Evolutionary conservation across 2,797 vertebrate species (phyloP).

Genomic region (Paedocypris micromegethes): DNA sequence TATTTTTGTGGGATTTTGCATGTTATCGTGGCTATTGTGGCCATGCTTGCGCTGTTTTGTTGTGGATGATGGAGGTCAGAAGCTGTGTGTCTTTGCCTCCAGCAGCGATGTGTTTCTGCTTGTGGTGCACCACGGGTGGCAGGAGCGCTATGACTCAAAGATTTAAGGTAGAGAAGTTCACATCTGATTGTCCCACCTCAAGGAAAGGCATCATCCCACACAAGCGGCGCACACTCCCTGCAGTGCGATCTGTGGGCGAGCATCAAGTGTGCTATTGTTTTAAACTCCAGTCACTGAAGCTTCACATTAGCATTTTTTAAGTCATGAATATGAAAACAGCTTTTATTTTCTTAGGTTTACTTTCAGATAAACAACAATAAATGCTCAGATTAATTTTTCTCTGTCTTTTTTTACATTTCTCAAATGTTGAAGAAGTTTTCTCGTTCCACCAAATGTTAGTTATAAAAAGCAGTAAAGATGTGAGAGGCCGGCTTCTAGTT

Average conservation of each 20-base stretch:
- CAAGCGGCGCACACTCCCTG: slow-evolving; percentile 29
- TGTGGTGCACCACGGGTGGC: slow-evolving; percentile 33
- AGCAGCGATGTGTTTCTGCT: slow-evolving; percentile 16
- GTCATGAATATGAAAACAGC: slow-evolving; percentile 25
- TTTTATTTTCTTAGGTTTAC: slow-evolving; percentile 1
- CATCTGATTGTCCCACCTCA: slow-evolving; percentile 27
- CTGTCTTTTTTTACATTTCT: not conserved
- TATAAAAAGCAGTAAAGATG: too few relatives aligned
- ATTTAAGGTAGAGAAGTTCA: slow-evolving; percentile 36
- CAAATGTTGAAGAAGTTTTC: too few relatives aligned
- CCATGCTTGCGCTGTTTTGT: slow-evolving; percentile 9
- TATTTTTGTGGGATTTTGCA: not conserved
- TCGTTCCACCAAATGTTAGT: too few relatives aligned
- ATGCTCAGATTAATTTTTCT: slow-evolving; percentile 5
- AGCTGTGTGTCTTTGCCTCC: slow-evolving; percentile 17
- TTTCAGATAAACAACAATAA: not conserved
- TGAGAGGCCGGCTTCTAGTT: too few relatives aligned
- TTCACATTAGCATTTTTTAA: slow-evolving; percentile 33
- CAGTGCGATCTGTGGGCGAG: slow-evolving; percentile 35
- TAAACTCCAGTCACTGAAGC: slow-evolving; percentile 30
- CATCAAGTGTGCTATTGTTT: slow-evolving; percentile 35
- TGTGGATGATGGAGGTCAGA: slow-evolving; percentile 21
- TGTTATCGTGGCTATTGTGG: not conserved
- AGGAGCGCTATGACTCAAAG: slow-evolving; percentile 42
- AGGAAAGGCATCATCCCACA: slow-evolving; percentile 36